Conservation (phyloP, 2,888 invertebrate species). For the Diplolepis rosae region DNA sequence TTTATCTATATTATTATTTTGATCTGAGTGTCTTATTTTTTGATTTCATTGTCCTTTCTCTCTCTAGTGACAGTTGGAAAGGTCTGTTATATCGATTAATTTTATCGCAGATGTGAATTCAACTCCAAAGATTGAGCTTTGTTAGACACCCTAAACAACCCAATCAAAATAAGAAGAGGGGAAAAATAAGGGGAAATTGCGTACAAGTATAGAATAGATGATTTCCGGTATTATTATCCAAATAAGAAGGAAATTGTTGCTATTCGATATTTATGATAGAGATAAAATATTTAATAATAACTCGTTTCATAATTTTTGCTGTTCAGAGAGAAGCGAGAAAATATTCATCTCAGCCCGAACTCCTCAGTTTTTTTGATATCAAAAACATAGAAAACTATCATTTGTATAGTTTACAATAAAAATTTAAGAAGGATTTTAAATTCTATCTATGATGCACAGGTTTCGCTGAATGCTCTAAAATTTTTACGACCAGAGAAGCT, state of each 20-base stretch:
- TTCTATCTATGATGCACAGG: no score
- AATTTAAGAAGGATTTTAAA: no score
- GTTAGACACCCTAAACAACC: background rate
- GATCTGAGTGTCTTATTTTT: background rate
- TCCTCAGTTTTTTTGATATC: no score
- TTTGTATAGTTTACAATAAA: no score
- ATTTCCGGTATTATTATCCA: background rate
- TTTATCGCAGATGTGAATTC: background rate
- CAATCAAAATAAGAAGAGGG: constrained; percentile 5
- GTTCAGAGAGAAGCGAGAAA: no score
- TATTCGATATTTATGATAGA: background rate
- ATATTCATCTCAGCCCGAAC: no score
- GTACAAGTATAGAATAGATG: constrained; percentile 1
- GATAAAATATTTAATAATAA: no score
- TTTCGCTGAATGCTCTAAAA: no score
- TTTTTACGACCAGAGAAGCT: no score
- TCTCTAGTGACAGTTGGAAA: background rate
- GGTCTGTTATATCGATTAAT: constrained; percentile 23
- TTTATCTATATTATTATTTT: no score
- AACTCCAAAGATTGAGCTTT: constrained; percentile 3
- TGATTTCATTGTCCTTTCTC: background rate
- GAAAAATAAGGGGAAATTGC: constrained; percentile 12
- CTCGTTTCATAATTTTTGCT: no score
- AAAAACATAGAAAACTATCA: no score
- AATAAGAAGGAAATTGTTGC: background rate